A percentile compares a stretch with the other conserved stretches of the same genome.
Evolutionary conservation across 1,140 invertebrate genomes (phyloP).

Genomic region (Camponotus pennsylvanicus): DNA sequence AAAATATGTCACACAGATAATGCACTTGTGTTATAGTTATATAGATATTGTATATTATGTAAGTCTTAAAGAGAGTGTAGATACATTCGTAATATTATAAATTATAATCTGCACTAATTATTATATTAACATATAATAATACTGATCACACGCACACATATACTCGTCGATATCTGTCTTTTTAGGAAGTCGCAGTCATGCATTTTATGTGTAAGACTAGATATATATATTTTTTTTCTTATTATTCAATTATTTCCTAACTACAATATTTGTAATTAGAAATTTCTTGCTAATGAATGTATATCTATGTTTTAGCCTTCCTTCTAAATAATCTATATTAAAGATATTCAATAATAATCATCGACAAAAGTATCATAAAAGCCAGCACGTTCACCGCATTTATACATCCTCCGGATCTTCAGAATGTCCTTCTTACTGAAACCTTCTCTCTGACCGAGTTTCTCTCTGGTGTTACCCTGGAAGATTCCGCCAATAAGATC

Average conservation of each 20-base stretch:
- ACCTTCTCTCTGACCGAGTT: conserved; percentile 90
- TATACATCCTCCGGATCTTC: conserved; percentile 93
- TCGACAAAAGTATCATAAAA: neutral
- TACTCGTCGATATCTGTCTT: neutral
- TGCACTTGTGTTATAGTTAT: neutral
- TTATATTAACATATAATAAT: conserved; percentile 23
- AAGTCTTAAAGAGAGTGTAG: neutral
- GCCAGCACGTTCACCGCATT: conserved; percentile 87
- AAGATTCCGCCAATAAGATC: conserved; percentile 74
- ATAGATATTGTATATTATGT: neutral
- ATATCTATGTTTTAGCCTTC: neutral
- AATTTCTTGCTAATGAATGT: neutral
- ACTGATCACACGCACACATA: neutral
- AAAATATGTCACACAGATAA: neutral
- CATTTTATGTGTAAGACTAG: conserved; percentile 33
- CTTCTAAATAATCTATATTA: neutral
- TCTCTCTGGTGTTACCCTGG: conserved; percentile 63
- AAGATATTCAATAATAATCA: conserved; percentile 33
- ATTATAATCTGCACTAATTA: neutral
- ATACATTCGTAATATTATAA: conserved; percentile 7
- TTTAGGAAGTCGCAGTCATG: neutral
- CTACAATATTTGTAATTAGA: neutral
- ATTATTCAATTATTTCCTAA: neutral
- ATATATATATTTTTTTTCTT: neutral
- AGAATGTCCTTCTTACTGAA: conserved; percentile 91